Evolutionary conservation across 1,140 invertebrate species (phyloP).

Genomic region (Aethina tumida): DNA sequence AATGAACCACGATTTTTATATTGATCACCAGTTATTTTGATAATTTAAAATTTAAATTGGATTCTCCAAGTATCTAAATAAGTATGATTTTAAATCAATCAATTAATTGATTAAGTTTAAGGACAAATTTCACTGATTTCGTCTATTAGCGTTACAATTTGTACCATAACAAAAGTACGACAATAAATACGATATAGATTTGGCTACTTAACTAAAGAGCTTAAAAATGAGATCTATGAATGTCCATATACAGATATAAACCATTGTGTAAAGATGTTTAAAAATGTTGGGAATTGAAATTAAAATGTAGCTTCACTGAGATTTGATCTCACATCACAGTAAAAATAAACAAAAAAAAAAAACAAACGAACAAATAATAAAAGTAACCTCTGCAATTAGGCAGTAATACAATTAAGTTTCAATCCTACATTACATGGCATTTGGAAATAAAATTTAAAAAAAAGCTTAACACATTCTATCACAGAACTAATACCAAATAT

Average conservation of each 20-base stretch:
- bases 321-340: neutral
- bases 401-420: constrained; percentile 2
- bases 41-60: too few species aligned
- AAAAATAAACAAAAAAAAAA: neutral
- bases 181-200: too few species aligned
- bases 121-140: too few species aligned
- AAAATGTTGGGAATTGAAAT: neutral
- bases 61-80: too few species aligned
- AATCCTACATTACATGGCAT: constrained; percentile 2
- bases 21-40: too few species aligned
- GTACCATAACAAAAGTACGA: too few species aligned
- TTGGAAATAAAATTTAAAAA: constrained; percentile 6
- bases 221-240: neutral
- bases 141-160: too few species aligned
- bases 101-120: too few species aligned
- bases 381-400: neutral
- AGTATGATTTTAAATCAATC: too few species aligned
- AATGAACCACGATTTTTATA: too few species aligned
- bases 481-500: constrained; percentile 18
- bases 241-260: neutral
- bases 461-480: constrained; percentile 11
- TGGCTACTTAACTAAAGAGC: too few species aligned
- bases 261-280: neutral
- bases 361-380: neutral
- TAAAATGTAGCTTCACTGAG: neutral